Evolutionary conservation across 2,888 invertebrate species (phyloP), one percentile per base, ranked within the genome.

Genomic region (Disparrhopalites patrizii): DNA sequence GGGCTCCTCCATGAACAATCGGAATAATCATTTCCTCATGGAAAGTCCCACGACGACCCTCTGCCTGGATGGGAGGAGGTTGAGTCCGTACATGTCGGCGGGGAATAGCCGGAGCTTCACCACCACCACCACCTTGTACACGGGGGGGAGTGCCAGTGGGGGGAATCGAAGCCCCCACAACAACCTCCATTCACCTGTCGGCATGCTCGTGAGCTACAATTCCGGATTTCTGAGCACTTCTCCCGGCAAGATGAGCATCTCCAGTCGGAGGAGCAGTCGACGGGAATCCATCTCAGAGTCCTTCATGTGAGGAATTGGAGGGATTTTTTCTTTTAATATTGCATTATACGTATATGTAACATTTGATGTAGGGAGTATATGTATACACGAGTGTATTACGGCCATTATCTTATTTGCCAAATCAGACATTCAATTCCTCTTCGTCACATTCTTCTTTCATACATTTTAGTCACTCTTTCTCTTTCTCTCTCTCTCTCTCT

Each of bases 301-400:
- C 25, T 65, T 65, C 40, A 65, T 65, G 65, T 65, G 57, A 58
- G 23, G n/a, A n/a, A n/a, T n/a, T n/a, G n/a, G n/a, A n/a, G n/a
- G n/a, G n/a, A n/a, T n/a, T n/a, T n/a, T n/a, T n/a, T n/a, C n/a
- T n/a, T n/a, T n/a, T n/a, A n/a, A n/a, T n/a, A n/a, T n/a, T n/a
- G n/a, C n/a, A n/a, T n/a, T n/a, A n/a, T n/a, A n/a, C n/a, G n/a
- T n/a, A n/a, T n/a, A n/a, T n/a, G n/a, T n/a, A n/a, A n/a, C n/a
- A n/a, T n/a, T n/a, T n/a, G n/a, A n/a, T n/a, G n/a, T n/a, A n/a
- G n/a, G n/a, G n/a, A n/a, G n/a, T n/a, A n/a, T n/a, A n/a, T n/a
- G n/a, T n/a, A n/a, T n/a, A n/a, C n/a, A n/a, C n/a, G n/a, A n/a
- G n/a, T n/a, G n/a, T n/a, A n/a, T n/a, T n/a, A n/a, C n/a, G n/a